These are phyloP conservation scores for Hirundichthys speculiger DNA, from an alignment of 2,113 vertebrate species.

Conservation along the genomic window DNA sequence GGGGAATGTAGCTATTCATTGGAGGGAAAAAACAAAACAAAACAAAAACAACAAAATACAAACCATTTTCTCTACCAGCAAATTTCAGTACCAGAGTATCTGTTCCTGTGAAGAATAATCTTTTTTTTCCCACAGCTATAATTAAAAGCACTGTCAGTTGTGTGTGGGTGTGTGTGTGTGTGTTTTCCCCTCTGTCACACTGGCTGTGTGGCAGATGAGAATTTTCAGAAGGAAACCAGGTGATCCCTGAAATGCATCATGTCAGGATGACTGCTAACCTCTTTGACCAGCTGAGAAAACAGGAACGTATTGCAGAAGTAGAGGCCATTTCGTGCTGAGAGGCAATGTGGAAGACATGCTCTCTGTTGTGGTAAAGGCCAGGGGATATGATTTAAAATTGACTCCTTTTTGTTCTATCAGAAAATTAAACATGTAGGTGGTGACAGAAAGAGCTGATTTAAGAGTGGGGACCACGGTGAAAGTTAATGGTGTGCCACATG, in stretches of 20 bases:
- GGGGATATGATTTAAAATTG: slow-evolving; percentile 6
- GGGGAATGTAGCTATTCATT: too few species aligned
- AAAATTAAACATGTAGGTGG: slow-evolving; percentile 9
- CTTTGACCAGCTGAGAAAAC: slow-evolving; percentile 3
- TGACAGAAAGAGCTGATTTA: neutral
- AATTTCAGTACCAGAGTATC: slow-evolving; percentile 39
- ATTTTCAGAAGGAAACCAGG: slow-evolving; percentile 4
- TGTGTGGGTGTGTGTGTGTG: neutral
- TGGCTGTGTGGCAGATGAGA: slow-evolving; percentile 29
- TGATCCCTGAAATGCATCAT: slow-evolving; percentile 14
- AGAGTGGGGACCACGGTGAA: neutral
- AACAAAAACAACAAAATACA: slow-evolving; percentile 11
- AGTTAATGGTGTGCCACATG: slow-evolving; percentile 6
- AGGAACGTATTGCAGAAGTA: neutral
- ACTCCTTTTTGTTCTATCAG: slow-evolving; percentile 6
- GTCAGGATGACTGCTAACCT: neutral
- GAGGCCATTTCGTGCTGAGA: neutral
- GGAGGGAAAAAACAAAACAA: slow-evolving; percentile 13
- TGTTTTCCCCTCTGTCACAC: neutral
- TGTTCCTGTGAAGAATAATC: slow-evolving; percentile 26
- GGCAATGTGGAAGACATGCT: neutral
- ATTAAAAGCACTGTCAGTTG: slow-evolving; percentile 43
- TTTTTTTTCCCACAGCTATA: slow-evolving; percentile 8
- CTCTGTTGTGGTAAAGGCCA: too few species aligned
- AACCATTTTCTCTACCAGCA: slow-evolving; percentile 14